Conservation (phyloP, 2,888 invertebrate species). For the Zelleria hepariella region DNA sequence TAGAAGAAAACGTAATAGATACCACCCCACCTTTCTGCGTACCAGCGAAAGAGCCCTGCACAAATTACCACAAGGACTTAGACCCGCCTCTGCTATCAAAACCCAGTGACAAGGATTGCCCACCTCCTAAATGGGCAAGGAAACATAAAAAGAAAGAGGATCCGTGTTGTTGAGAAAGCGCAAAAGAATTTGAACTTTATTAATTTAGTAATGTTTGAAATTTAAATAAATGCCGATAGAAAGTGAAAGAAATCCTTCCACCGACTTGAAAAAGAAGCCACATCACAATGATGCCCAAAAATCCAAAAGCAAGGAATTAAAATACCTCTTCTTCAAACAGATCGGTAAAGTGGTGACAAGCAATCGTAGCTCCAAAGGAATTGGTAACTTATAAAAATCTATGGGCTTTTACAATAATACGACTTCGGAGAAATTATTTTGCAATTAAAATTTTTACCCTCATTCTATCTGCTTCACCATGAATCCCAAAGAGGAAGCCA, state of each 20-base stretch:
- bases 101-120: neutral
- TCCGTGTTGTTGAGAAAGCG: neutral
- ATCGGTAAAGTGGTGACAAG: neutral
- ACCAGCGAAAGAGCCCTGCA: neutral
- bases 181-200: neutral
- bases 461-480: neutral
- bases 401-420: neutral
- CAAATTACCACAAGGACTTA: neutral
- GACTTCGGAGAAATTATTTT: neutral
- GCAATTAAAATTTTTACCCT: too few species aligned
- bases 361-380: neutral
- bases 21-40: neutral
- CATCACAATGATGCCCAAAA: neutral
- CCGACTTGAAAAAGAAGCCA: neutral
- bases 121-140: neutral
- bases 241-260: neutral
- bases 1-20: neutral
- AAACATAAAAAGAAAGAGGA: neutral
- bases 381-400: neutral
- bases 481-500: neutral
- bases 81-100: constrained; percentile 7
- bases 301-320: neutral
- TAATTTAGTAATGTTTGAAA: neutral
- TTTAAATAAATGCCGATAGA: neutral
- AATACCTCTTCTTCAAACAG: neutral